phyloP scores from a whole-genome alignment of 2,888 invertebrate species.

The Cabera pusaria region DNA sequence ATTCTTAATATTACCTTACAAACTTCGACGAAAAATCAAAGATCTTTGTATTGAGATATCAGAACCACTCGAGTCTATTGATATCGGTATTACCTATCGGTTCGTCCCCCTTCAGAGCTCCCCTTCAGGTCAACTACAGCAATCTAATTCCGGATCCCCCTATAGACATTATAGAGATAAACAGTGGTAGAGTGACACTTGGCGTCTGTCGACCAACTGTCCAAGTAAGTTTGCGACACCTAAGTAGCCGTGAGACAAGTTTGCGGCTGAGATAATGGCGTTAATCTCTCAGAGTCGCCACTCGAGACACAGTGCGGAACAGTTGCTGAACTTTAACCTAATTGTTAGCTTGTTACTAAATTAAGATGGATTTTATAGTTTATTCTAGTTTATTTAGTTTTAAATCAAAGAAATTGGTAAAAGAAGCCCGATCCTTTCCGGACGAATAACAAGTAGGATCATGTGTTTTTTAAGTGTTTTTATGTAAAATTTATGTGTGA shows the following conservation, averaged over 20 bases:
- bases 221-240: constrained; percentile 49
- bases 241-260: constrained; percentile 60
- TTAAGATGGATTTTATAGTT: no score
- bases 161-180: constrained; percentile 27
- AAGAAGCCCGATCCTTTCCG: no score
- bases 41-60: no score
- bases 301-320: constrained; percentile 34
- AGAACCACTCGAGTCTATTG: no score
- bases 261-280: constrained; percentile 59
- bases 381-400: no score
- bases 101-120: not conserved
- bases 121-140: not conserved
- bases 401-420: no score
- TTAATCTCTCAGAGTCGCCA: constrained; percentile 61
- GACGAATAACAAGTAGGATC: no score
- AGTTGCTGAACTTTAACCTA: constrained; percentile 8
- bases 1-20: no score
- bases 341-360: no score
- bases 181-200: constrained; percentile 31
- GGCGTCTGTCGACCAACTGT: constrained; percentile 36
- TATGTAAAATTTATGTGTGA: no score
- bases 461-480: no score
- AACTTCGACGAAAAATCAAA: no score
- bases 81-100: not conserved
- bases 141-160: constrained; percentile 3